Evolutionary conservation across 2,888 invertebrate genomes (phyloP).

Genomic region (Napeogenes sylphis): DNA sequence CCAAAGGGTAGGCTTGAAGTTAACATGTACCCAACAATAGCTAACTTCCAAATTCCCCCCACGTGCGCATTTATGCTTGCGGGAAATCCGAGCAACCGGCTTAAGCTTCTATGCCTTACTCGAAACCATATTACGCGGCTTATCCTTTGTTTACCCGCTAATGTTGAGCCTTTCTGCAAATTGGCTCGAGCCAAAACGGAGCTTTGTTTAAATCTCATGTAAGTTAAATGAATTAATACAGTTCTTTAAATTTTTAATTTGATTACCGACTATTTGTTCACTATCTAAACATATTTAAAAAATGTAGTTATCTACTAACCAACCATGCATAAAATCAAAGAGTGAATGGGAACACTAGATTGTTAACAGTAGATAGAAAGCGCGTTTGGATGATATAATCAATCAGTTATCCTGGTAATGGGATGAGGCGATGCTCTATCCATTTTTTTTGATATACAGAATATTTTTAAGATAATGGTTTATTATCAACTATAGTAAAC

Average conservation of each 20-base stretch:
- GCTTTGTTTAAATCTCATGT: conserved; percentile 7
- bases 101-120: conserved; percentile 45
- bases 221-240: background rate
- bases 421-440: no score
- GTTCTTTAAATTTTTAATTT: background rate
- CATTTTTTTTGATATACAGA: no score
- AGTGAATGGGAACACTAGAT: no score
- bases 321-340: no score
- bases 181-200: conserved; percentile 21
- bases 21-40: background rate
- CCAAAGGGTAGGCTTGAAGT: background rate
- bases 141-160: conserved; percentile 50
- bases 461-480: no score
- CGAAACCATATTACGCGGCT: conserved; percentile 53
- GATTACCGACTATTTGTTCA: no score
- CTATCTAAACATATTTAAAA: no score
- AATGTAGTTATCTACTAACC: no score
- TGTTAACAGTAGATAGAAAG: no score
- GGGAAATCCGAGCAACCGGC: conserved; percentile 40
- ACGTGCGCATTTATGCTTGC: conserved; percentile 48
- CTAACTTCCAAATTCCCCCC: conserved; percentile 40
- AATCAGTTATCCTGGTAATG: no score
- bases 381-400: no score
- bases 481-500: no score
- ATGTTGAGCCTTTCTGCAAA: conserved; percentile 20